These are phyloP conservation scores for Auanema freiburgensis DNA, from an alignment of 2,888 invertebrate genomes.

Conservation along the genomic window DNA sequence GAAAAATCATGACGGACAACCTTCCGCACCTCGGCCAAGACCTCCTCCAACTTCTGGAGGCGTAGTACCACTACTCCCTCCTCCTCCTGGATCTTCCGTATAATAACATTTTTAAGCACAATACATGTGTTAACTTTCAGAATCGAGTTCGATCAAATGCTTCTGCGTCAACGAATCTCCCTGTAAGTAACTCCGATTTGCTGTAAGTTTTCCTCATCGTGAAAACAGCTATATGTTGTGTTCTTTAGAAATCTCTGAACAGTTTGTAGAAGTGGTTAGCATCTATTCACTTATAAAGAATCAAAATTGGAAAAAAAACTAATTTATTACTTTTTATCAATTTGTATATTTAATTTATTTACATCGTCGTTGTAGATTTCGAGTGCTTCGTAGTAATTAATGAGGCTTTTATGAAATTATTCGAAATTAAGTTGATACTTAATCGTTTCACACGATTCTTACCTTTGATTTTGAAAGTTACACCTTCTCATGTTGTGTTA, in stretches of 20 bases:
- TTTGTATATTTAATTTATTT: too few species aligned
- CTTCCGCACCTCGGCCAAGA: constrained; percentile 27
- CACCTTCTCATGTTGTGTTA: background rate
- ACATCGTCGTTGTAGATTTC: too few species aligned
- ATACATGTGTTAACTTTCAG: background rate
- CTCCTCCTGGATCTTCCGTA: constrained; percentile 48
- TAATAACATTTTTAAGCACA: background rate
- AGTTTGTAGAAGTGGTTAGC: background rate
- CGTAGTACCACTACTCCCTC: constrained; percentile 54
- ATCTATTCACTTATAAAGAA: too few species aligned
- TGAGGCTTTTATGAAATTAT: background rate
- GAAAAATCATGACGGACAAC: constrained; percentile 29
- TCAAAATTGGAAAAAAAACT: too few species aligned
- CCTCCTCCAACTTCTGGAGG: constrained; percentile 33
- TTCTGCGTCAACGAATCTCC: constrained; percentile 6
- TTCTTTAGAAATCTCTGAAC: constrained; percentile 7
- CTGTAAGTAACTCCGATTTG: constrained; percentile 4
- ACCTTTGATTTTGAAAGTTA: background rate
- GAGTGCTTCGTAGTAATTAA: too few species aligned
- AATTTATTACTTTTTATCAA: too few species aligned
- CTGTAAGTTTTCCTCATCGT: constrained; percentile 15
- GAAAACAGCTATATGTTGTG: constrained; percentile 4
- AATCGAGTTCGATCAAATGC: constrained; percentile 5
- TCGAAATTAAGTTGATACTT: background rate
- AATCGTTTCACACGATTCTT: background rate